phyloP scores from a whole-genome alignment of 2,888 invertebrate species.

The Gymnocheta viridis region DNA sequence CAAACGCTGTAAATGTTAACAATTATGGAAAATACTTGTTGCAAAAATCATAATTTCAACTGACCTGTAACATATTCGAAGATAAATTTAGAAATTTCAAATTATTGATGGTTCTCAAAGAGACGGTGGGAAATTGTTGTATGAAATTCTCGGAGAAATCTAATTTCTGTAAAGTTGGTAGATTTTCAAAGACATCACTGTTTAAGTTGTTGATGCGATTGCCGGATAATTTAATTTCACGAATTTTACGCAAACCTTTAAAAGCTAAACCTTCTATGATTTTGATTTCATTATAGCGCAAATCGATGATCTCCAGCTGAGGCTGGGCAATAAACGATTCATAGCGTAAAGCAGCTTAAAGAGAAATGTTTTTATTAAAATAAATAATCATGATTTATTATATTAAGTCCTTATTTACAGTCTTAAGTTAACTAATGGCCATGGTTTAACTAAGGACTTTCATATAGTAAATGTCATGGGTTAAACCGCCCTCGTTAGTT shows the following conservation, averaged over 20 bases:
- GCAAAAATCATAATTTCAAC: constrained; percentile 66
- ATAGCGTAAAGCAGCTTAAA: constrained; percentile 86
- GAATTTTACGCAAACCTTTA: constrained; percentile 86
- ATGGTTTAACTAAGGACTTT: not conserved
- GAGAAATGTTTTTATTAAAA: constrained; percentile 10
- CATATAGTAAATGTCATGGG: not conserved
- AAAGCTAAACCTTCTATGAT: constrained; percentile 90
- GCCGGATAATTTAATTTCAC: constrained; percentile 88
- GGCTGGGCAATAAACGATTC: constrained; percentile 88
- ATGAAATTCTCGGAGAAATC: constrained; percentile 95
- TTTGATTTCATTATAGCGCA: constrained; percentile 90
- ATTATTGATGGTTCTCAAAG: constrained; percentile 87
- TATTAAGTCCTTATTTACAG: not conserved
- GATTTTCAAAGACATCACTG: constrained; percentile 90
- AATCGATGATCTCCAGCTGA: constrained; percentile 88
- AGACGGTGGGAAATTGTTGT: constrained; percentile 89
- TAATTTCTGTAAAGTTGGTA: constrained; percentile 88
- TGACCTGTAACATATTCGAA: constrained; percentile 92
- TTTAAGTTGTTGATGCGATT: constrained; percentile 91
- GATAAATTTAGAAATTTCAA: constrained; percentile 90
- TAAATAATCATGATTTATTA: not conserved
- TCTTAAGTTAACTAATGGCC: not conserved
- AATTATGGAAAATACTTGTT: not conserved
- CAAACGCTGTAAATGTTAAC: constrained; percentile 85
- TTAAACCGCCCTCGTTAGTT: not conserved